Percentiles rank a stretch among this genome's conserved stretches.
Evolutionary conservation across 2,113 vertebrate species (phyloP).

Genomic region (Sterrhoptilus dennistouni): DNA sequence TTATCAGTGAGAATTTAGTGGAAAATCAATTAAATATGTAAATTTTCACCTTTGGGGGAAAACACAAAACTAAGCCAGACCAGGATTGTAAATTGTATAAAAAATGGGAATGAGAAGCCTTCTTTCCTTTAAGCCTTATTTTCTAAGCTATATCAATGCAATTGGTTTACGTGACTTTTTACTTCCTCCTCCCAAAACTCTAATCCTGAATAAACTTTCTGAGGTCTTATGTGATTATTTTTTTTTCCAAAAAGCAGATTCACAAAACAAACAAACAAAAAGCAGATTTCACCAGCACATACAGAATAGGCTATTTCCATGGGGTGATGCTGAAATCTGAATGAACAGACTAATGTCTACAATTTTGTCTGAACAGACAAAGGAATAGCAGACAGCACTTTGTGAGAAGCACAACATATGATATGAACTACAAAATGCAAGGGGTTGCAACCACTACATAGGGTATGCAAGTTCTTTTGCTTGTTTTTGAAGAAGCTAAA

Average conservation of each 20-base stretch:
- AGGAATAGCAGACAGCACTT: neutral
- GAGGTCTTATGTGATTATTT: rapidly evolving
- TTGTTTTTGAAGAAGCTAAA: neutral
- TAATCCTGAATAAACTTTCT: neutral
- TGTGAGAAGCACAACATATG: rapidly evolving
- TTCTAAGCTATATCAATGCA: neutral
- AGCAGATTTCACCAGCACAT: neutral
- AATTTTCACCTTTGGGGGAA: neutral
- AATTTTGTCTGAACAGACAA: neutral
- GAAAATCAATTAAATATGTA: neutral
- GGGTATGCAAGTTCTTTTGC: neutral
- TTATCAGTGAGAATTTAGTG: neutral
- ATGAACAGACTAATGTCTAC: neutral
- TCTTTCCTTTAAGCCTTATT: neutral
- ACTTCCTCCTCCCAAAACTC: neutral
- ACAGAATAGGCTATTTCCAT: neutral
- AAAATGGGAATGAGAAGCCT: neutral
- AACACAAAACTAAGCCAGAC: neutral
- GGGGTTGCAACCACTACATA: neutral
- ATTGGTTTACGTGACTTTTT: neutral
- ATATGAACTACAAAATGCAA: neutral
- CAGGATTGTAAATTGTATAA: neutral
- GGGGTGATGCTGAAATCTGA: neutral
- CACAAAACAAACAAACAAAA: neutral
- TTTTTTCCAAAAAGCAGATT: neutral